Evolutionary conservation across 2,797 vertebrate species (phyloP).

Genomic region (Sebastes nivosus): DNA sequence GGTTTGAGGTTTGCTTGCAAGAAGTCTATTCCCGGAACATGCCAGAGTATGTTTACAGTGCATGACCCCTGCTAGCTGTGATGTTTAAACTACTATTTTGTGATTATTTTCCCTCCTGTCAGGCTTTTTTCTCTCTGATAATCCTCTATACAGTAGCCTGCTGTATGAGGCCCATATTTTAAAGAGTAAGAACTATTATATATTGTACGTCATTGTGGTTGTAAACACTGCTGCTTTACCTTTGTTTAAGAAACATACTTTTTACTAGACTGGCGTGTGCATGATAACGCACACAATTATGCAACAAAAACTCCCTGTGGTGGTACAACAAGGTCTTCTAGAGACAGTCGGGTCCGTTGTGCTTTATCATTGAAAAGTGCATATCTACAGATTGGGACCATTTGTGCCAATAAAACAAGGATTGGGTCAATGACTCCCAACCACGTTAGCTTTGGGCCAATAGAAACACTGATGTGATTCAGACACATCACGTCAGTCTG

Average conservation of each 20-base stretch:
- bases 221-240: background rate
- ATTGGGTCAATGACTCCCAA: too few relatives aligned
- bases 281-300: background rate
- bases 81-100: constrained; percentile 2
- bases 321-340: background rate
- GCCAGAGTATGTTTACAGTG: background rate
- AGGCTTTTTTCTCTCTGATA: background rate
- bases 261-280: background rate
- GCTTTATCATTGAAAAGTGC: fast-evolving
- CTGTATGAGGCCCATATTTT: background rate
- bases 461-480: too few relatives aligned
- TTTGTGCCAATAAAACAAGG: too few relatives aligned
- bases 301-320: background rate
- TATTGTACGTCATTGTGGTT: background rate
- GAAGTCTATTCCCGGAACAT: background rate
- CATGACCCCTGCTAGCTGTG: background rate
- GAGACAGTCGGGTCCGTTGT: background rate
- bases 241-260: background rate
- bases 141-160: background rate
- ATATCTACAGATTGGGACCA: too few relatives aligned
- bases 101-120: background rate
- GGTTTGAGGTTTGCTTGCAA: background rate
- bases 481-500: too few relatives aligned
- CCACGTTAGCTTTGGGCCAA: too few relatives aligned
- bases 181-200: background rate